Evolutionary conservation across 2,797 vertebrate genomes (phyloP).

Genomic region (Sylvia borin): DNA sequence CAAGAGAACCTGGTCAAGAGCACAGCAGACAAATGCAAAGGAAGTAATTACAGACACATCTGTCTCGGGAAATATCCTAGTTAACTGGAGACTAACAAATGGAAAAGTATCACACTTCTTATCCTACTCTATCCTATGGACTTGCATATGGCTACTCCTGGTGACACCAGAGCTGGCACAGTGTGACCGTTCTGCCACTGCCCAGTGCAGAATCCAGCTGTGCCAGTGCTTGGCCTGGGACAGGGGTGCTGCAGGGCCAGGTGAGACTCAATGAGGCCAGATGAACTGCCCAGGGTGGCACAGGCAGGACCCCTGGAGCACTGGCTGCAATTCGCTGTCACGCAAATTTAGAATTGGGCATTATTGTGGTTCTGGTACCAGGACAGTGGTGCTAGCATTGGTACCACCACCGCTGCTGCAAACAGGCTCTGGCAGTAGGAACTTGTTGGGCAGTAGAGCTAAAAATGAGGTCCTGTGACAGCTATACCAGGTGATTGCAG

Average conservation of each 20-base stretch:
- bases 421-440: not conserved
- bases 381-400: not conserved
- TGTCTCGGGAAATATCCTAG: not conserved
- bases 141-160: rapidly evolving
- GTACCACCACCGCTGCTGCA: not conserved
- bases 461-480: not conserved
- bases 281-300: not conserved
- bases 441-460: not conserved
- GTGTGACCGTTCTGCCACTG: not conserved
- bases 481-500: not conserved
- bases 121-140: not conserved
- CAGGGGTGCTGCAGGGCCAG: not conserved
- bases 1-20: not conserved
- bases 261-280: rapidly evolving
- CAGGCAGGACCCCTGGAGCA: not conserved
- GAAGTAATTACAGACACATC: not conserved
- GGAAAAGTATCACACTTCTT: not conserved
- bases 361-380: not conserved
- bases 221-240: not conserved
- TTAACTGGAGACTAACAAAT: not conserved
- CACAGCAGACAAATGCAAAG: not conserved
- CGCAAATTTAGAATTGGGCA: not conserved
- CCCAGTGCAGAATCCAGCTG: not conserved
- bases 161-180: not conserved
- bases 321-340: not conserved